phyloP scores from a whole-genome alignment of 2,888 invertebrate genomes.

The Anarsia innoxiella region DNA sequence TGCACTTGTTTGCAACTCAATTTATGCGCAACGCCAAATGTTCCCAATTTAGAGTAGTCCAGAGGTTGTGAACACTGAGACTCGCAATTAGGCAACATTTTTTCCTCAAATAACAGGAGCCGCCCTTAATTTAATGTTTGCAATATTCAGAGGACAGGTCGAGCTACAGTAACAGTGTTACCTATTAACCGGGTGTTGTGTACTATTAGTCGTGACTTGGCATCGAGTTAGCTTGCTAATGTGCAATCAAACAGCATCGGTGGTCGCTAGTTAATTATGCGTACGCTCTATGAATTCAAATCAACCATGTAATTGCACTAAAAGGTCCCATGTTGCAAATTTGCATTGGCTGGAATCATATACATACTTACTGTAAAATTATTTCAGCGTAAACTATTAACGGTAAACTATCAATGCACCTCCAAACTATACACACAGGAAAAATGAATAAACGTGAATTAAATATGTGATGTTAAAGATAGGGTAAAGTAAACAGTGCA shows the following conservation, averaged over 20 bases:
- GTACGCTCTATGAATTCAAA: constrained; percentile 60
- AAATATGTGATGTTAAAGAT: neutral
- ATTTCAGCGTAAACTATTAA: neutral
- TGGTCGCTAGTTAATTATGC: constrained; percentile 59
- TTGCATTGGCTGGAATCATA: neutral
- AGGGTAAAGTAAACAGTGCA: constrained; percentile 15
- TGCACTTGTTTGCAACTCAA: too few species aligned
- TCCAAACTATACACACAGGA: neutral
- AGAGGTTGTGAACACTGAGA: too few species aligned
- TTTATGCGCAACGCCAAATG: too few species aligned
- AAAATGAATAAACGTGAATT: neutral
- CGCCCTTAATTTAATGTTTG: too few species aligned
- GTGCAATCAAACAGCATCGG: constrained; percentile 60
- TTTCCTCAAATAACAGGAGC: too few species aligned
- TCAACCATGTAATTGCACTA: constrained; percentile 44
- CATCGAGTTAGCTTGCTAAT: constrained; percentile 62
- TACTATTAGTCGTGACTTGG: constrained; percentile 64
- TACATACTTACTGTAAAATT: neutral
- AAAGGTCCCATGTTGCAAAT: constrained; percentile 22
- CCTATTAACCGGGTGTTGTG: constrained; percentile 32
- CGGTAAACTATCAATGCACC: neutral
- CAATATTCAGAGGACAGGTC: neutral
- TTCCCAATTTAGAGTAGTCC: too few species aligned
- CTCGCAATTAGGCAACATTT: too few species aligned
- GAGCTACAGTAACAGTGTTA: constrained; percentile 2